Evolutionary conservation across 2,797 vertebrate genomes (phyloP), one percentile per base, ranked within the genome.

Genomic region (Etheostoma nigrum): DNA sequence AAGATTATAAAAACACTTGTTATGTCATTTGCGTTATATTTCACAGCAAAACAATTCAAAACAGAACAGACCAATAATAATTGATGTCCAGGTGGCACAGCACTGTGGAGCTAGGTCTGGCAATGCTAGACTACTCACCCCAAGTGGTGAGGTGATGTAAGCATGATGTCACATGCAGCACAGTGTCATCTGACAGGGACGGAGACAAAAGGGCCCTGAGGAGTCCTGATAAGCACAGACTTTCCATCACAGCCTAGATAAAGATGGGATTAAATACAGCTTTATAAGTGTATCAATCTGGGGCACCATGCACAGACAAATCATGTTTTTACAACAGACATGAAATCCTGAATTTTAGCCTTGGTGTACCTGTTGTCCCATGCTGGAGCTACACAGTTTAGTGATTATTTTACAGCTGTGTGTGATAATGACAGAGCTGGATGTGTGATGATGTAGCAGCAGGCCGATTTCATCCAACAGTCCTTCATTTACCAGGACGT

Each of bases 351-450:
- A 7, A 5, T 0, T 54, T 2, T 4, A 33, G 68, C 60, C n/a
- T 16, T 1, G 19, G 4, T 2, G 44, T 87, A 94, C 84, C 88
- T 95, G 94, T 88, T 92, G 87, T 40, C 79, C 86, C 47, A 63
- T 68, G 63, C 84, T 45, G 48, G 89, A 91, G 67, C 75, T 63
- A 57, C 88, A 92, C 69, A 96, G 71, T 81, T 95, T 81, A 45
- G 84, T 81, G 82, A 96, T 93, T 36, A 94, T 94, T 63, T 84
- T 90, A 51, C 94, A 94, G 78, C 90, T 53, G 65, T 93, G 94
- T 54, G 89, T 85, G 45, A 95, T 81, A 48, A 95, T 82, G 44
- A 90, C 86, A 10, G 90, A 79, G 57, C 91, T 93, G 59, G 78
- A 82, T 73, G 81, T 88, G 60, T 91, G 86, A 7, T 1, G 85